These are phyloP conservation scores for Poeciliopsis occidentalis DNA, from an alignment of 2,113 vertebrate species.

Conservation along the genomic window DNA sequence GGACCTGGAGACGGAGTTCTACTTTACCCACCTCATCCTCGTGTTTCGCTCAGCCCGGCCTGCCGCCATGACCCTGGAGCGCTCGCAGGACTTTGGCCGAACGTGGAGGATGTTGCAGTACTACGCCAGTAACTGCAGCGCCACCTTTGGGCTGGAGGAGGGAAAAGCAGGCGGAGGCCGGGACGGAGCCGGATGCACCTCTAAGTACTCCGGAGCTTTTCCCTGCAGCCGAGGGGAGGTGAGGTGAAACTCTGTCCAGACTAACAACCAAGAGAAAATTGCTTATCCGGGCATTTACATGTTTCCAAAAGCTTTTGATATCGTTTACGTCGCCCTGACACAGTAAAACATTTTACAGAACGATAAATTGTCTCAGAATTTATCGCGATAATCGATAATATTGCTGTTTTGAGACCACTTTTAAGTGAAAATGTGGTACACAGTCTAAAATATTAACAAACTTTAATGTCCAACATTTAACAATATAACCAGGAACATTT, in stretches of 20 bases:
- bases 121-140: constrained; percentile 89
- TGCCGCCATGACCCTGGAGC: constrained; percentile 91
- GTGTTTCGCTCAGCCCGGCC: constrained; percentile 94
- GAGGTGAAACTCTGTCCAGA: constrained; percentile 37
- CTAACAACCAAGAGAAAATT: background rate
- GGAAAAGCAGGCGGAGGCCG: constrained; percentile 42
- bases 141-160: constrained; percentile 85
- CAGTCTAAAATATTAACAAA: too few relatives aligned
- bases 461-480: too few relatives aligned
- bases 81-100: constrained; percentile 92
- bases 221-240: constrained; percentile 97
- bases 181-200: constrained; percentile 87
- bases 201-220: constrained; percentile 89
- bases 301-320: background rate
- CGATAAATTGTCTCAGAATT: too few relatives aligned
- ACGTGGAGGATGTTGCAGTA: constrained; percentile 92
- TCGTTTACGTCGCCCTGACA: background rate
- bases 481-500: too few relatives aligned
- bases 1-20: constrained; percentile 92
- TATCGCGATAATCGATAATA: too few relatives aligned
- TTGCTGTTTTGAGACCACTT: too few relatives aligned
- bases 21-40: constrained; percentile 94
- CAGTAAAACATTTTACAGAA: too few relatives aligned
- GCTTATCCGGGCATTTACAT: background rate
- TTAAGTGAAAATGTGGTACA: too few relatives aligned